These are phyloP conservation scores for Actinostola sp. DNA, from an alignment of 92 coral and sea anemone species.

Conservation along the genomic window DNA sequence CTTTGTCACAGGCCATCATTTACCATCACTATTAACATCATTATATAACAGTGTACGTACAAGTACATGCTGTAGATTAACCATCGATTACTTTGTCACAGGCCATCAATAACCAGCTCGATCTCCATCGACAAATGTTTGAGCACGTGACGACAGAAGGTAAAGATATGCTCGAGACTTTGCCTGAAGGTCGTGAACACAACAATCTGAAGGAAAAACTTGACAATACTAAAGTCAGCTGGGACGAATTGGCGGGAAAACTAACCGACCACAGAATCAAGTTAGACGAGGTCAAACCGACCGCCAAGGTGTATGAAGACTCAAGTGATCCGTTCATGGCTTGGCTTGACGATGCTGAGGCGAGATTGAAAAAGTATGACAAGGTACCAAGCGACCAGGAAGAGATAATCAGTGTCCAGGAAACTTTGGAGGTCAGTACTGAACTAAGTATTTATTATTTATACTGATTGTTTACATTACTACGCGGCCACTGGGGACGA, in stretches of 20 bases:
- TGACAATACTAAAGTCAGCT: slow-evolving; percentile 66
- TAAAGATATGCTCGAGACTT: slow-evolving; percentile 59
- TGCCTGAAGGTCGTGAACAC: slow-evolving; percentile 74
- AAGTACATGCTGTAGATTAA: no score
- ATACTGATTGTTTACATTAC: no score
- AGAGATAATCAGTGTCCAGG: slow-evolving; percentile 67
- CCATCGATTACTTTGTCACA: slow-evolving; percentile 17
- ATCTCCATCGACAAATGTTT: slow-evolving; percentile 71
- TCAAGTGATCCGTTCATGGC: slow-evolving; percentile 67
- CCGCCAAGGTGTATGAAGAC: slow-evolving; percentile 68
- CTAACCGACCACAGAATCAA: slow-evolving; percentile 60
- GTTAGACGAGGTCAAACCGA: slow-evolving; percentile 75
- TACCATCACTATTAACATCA: no score
- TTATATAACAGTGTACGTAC: no score
- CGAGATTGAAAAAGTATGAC: slow-evolving; percentile 62
- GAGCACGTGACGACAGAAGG: slow-evolving; percentile 87
- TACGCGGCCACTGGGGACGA: no score
- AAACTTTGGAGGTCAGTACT: slow-evolving; percentile 77
- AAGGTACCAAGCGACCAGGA: slow-evolving; percentile 80
- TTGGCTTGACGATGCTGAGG: slow-evolving; percentile 90
- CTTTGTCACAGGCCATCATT: no score
- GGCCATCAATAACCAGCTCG: slow-evolving; percentile 74
- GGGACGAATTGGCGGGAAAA: slow-evolving; percentile 71
- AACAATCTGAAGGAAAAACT: slow-evolving; percentile 73
- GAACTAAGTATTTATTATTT: neutral